A percentile compares a stretch with the other conserved stretches of the same genome.
Evolutionary conservation across 2,113 vertebrate genomes (phyloP).

Genomic region (Tautogolabrus adspersus): DNA sequence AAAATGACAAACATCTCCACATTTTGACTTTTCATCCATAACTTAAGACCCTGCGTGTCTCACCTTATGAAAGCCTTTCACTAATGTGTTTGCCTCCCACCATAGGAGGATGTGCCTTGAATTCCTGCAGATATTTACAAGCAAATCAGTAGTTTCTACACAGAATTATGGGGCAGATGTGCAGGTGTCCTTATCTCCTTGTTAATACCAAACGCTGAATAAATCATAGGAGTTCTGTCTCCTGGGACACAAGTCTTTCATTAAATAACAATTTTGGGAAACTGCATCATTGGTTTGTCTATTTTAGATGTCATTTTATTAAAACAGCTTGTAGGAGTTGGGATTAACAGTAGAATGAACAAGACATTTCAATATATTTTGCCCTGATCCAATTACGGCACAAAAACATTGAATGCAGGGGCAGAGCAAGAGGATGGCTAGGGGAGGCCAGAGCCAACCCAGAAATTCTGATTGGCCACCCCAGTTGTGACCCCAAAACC

Average conservation of each 20-base stretch:
- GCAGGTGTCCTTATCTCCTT: slow-evolving; percentile 6
- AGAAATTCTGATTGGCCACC: no score
- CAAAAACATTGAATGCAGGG: no score
- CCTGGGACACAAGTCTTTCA: neutral
- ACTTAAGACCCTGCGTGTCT: neutral
- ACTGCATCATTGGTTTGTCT: neutral
- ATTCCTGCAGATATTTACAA: slow-evolving; percentile 8
- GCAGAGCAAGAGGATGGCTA: no score
- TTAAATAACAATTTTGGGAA: neutral
- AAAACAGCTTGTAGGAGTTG: neutral
- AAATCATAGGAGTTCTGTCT: neutral
- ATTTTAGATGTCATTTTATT: neutral
- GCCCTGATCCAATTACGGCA: no score
- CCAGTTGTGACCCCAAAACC: no score
- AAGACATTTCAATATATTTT: no score
- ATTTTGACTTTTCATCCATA: slow-evolving; percentile 18
- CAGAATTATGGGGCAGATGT: neutral
- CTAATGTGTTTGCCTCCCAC: neutral
- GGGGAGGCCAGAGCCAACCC: no score
- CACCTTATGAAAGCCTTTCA: slow-evolving; percentile 1
- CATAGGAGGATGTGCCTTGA: neutral
- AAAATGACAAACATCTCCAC: neutral
- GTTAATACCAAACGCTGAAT: slow-evolving; percentile 18
- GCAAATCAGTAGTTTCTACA: slow-evolving; percentile 7
- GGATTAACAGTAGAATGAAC: neutral